These are phyloP conservation scores for Cebidichthys violaceus DNA, from an alignment of 2,113 vertebrate genomes.

Conservation along the genomic window DNA sequence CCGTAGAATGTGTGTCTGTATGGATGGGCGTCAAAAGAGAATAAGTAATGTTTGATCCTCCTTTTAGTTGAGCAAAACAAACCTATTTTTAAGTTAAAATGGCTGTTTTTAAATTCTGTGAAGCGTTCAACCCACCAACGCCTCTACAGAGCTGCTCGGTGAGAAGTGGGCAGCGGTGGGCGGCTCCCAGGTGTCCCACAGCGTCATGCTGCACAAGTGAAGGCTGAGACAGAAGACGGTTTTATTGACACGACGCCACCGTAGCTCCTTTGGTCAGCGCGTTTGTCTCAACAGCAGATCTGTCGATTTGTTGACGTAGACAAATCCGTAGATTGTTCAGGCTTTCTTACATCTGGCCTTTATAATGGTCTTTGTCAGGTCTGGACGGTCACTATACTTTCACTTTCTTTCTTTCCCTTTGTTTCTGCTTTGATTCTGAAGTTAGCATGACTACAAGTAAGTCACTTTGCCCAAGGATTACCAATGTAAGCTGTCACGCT, in stretches of 20 bases:
- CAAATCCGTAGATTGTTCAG: neutral
- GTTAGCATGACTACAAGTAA: slow-evolving; percentile 66
- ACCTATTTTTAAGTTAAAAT: neutral
- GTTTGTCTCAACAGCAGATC: neutral
- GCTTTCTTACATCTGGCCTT: neutral
- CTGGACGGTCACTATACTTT: slow-evolving; percentile 6
- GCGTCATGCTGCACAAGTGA: neutral
- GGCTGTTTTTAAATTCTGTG: neutral
- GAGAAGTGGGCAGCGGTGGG: neutral
- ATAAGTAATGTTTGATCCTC: neutral
- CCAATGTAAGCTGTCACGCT: slow-evolving; percentile 70
- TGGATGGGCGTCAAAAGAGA: neutral
- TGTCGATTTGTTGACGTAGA: neutral
- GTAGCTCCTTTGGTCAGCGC: neutral
- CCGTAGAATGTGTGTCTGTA: neutral
- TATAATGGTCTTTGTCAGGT: neutral
- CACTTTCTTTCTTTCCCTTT: slow-evolving; percentile 21
- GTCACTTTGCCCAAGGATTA: slow-evolving; percentile 71
- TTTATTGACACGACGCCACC: neutral
- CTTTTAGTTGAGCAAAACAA: neutral
- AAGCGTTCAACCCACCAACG: neutral
- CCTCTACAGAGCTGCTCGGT: neutral
- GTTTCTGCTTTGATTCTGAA: slow-evolving; percentile 55
- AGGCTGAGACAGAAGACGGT: neutral
- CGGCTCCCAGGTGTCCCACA: neutral